Percentiles rank a stretch among this genome's conserved stretches.
Conservation (phyloP, 2,888 invertebrate genomes). For the Piscicola geometra region DNA sequence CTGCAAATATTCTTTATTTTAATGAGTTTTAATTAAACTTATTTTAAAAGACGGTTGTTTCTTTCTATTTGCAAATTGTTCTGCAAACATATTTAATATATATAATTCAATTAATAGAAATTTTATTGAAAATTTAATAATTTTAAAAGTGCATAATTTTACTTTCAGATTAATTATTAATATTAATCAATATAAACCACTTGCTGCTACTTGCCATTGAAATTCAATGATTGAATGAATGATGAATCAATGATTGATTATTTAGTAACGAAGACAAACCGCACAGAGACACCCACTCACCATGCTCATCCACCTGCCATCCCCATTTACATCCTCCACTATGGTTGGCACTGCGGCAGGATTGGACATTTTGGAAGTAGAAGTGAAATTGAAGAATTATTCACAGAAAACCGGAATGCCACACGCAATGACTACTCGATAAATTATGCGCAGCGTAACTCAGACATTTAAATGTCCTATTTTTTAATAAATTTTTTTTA, state of each 20-base stretch:
- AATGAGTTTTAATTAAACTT: not conserved
- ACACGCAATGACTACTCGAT: not conserved
- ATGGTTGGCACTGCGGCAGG: conserved; percentile 67
- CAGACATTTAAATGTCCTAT: no score
- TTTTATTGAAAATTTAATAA: no score
- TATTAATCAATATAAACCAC: no score
- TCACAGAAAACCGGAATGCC: not conserved
- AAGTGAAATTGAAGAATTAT: not conserved
- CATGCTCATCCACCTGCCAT: conserved; percentile 79
- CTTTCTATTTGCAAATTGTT: not conserved
- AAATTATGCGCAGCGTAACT: conserved; percentile 3
- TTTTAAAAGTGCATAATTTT: no score
- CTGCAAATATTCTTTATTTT: conserved; percentile 59
- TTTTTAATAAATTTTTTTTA: no score
- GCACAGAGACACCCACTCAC: no score
- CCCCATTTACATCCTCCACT: conserved; percentile 73
- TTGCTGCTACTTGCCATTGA: no score
- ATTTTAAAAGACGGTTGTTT: not conserved
- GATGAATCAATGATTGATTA: no score
- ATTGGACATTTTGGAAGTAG: conserved; percentile 56
- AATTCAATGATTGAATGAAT: no score
- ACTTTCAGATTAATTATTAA: no score
- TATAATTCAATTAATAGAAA: not conserved
- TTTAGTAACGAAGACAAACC: no score
- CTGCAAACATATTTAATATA: not conserved